phyloP scores from a whole-genome alignment of 30 jellyfish, hydroid and myxozoan genomes.

The Turritopsis dohrnii region DNA sequence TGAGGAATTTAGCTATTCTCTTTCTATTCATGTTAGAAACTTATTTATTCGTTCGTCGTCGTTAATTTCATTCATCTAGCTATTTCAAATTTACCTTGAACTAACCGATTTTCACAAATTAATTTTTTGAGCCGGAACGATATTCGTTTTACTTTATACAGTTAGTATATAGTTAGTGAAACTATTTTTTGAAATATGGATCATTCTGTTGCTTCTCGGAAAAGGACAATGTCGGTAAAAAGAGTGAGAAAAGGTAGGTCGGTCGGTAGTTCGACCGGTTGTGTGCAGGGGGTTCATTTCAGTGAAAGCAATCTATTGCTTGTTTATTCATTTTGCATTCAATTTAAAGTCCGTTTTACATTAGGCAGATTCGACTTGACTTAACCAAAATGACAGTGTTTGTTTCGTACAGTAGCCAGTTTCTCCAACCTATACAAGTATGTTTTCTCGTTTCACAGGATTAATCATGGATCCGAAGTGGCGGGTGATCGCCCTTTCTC shows the following conservation, averaged over 20 bases:
- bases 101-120: neutral
- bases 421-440: neutral
- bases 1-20: no score
- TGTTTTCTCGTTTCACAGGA: neutral
- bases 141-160: neutral
- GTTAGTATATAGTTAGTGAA: neutral
- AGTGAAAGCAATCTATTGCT: no score
- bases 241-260: neutral
- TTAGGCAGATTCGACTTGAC: no score
- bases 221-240: neutral
- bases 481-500: slow-evolving; percentile 19
- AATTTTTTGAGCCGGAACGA: neutral
- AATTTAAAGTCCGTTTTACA: no score
- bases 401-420: neutral
- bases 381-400: neutral
- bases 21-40: no score
- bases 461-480: slow-evolving; percentile 27
- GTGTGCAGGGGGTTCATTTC: neutral
- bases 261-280: neutral
- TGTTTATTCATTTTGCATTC: no score
- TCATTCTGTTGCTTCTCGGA: neutral
- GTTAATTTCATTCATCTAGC: no score
- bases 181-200: neutral
- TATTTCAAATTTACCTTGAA: no score
- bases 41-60: no score